Evolutionary conservation across 2,888 invertebrate genomes (phyloP).

Genomic region (Hipparchia semele): DNA sequence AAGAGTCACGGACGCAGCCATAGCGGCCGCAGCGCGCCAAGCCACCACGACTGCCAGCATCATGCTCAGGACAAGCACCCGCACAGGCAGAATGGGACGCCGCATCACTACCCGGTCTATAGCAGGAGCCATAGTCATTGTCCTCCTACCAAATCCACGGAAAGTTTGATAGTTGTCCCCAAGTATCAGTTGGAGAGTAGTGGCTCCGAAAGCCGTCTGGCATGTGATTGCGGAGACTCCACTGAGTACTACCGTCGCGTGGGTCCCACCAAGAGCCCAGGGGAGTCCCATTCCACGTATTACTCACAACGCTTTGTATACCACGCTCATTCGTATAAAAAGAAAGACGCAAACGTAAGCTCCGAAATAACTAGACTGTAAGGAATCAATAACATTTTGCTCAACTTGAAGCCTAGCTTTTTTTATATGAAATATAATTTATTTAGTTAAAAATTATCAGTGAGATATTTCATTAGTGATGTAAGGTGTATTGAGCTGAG

Average conservation of each 20-base stretch:
- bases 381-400: constrained; percentile 45
- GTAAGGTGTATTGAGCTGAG: background rate
- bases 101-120: constrained; percentile 75
- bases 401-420: constrained; percentile 37
- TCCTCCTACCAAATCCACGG: constrained; percentile 90
- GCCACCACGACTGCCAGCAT: constrained; percentile 78
- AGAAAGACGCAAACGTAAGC: constrained; percentile 83
- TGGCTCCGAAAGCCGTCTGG: constrained; percentile 86
- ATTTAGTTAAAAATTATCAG: background rate
- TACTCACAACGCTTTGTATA: constrained; percentile 77
- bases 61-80: constrained; percentile 68
- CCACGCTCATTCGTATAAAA: constrained; percentile 77
- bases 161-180: constrained; percentile 88
- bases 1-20: constrained; percentile 80
- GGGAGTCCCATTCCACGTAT: constrained; percentile 64
- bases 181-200: constrained; percentile 84
- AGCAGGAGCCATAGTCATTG: constrained; percentile 79
- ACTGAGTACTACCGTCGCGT: constrained; percentile 70
- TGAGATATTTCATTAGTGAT: background rate
- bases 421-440: constrained; percentile 7
- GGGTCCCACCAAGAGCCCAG: constrained; percentile 61
- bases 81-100: constrained; percentile 72
- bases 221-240: constrained; percentile 87
- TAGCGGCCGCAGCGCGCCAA: constrained; percentile 83
- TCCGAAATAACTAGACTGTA: constrained; percentile 89